Evolutionary conservation across 30 jellyfish, hydroid and myxozoan species (phyloP).

Genomic region (Hydractinia symbiolongicarpus): DNA sequence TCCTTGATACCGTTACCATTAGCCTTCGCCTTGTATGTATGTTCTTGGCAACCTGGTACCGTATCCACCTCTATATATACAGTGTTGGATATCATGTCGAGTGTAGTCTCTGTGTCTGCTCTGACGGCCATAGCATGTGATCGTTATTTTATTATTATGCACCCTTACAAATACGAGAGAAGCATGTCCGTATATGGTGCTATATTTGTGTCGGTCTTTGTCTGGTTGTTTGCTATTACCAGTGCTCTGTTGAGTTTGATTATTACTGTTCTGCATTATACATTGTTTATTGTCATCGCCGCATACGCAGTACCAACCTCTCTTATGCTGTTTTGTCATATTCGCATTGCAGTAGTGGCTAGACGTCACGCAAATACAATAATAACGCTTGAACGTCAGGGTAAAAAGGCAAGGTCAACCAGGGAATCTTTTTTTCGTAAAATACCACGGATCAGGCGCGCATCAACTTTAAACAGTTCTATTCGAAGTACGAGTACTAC

Average conservation of each 20-base stretch:
- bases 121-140: slow-evolving; percentile 19
- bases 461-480: no score
- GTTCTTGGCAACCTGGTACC: slow-evolving; percentile 1
- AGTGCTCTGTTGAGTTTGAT: slow-evolving; percentile 1
- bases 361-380: slow-evolving; percentile 27
- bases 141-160: slow-evolving; percentile 12
- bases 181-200: slow-evolving; percentile 5
- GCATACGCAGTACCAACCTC: slow-evolving; percentile 16
- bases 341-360: slow-evolving; percentile 13
- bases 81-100: slow-evolving; percentile 15
- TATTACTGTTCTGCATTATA: not conserved
- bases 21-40: slow-evolving; percentile 2
- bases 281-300: slow-evolving; percentile 11
- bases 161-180: slow-evolving; percentile 26
- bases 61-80: not conserved
- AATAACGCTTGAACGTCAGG: not conserved
- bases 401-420: not conserved
- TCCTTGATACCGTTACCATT: slow-evolving; percentile 22
- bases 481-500: no score
- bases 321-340: slow-evolving; percentile 20
- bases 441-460: no score
- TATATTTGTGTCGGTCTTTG: not conserved
- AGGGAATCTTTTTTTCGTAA: no score
- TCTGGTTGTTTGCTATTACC: slow-evolving; percentile 24
- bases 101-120: slow-evolving; percentile 19